phyloP scores from a whole-genome alignment of 2,797 vertebrate species.

The Heliangelus exortis region DNA sequence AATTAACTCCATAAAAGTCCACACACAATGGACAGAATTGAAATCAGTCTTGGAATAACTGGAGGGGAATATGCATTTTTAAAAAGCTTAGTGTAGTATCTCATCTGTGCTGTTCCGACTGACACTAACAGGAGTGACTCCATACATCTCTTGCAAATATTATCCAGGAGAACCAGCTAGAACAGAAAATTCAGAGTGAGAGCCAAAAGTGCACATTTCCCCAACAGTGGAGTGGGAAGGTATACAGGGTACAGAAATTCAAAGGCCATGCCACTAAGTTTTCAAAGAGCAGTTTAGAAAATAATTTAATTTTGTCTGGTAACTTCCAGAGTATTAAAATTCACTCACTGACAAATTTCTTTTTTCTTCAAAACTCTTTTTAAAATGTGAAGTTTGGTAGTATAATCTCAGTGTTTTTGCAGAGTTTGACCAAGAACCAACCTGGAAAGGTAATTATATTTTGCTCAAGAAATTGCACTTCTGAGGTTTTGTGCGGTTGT shows the following conservation, averaged over 20 bases:
- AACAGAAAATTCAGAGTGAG: neutral
- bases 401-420: neutral
- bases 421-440: neutral
- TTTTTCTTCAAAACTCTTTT: neutral
- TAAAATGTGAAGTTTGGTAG: neutral
- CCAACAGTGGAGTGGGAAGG: neutral
- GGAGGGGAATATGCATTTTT: slow-evolving; percentile 20
- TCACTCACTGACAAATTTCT: neutral
- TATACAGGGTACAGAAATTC: neutral
- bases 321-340: neutral
- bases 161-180: neutral
- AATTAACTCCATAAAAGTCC: neutral
- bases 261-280: neutral
- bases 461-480: neutral
- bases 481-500: neutral
- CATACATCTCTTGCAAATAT: neutral
- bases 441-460: neutral
- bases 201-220: neutral
- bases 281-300: neutral
- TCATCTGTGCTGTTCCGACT: neutral
- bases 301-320: neutral
- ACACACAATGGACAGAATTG: slow-evolving; percentile 13
- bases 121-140: neutral
- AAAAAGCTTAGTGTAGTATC: slow-evolving; percentile 15
- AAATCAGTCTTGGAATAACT: neutral